Evolutionary conservation across 2,113 vertebrate genomes (phyloP).

Genomic region (Scatophagus argus): DNA sequence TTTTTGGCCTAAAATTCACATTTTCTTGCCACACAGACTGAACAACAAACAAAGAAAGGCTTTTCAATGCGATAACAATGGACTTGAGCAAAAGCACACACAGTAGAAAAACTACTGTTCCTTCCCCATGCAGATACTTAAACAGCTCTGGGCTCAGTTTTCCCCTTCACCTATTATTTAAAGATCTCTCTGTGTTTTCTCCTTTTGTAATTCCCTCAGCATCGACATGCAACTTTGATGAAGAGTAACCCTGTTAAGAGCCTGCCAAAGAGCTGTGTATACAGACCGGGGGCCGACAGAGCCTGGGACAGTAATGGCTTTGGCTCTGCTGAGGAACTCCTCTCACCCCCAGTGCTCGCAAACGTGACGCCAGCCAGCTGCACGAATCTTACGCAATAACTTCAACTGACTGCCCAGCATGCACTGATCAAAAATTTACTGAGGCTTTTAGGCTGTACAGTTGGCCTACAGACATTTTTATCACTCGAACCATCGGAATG

Average conservation of each 20-base stretch:
- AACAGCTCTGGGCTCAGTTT: constrained; percentile 17
- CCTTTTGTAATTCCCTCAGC: constrained; percentile 41
- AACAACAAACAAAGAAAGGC: constrained; percentile 15
- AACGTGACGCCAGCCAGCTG: constrained; percentile 29
- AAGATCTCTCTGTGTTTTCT: constrained; percentile 23
- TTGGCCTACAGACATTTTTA: neutral
- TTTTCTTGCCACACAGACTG: constrained; percentile 2
- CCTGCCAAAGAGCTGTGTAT: constrained; percentile 39
- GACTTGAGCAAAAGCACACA: neutral
- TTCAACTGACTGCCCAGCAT: neutral
- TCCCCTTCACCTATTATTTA: constrained; percentile 57
- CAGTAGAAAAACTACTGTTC: neutral
- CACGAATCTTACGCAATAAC: constrained; percentile 53
- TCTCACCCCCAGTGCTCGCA: constrained; percentile 11
- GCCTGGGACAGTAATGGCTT: constrained; percentile 53
- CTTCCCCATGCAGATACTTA: constrained; percentile 21
- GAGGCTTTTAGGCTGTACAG: neutral
- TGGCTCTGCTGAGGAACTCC: constrained; percentile 13
- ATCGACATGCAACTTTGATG: constrained; percentile 69
- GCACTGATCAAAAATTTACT: constrained; percentile 7
- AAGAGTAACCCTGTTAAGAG: constrained; percentile 56
- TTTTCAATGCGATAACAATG: constrained; percentile 26
- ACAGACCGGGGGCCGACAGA: constrained; percentile 38
- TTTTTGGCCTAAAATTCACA: neutral
- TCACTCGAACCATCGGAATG: neutral